phyloP scores from a whole-genome alignment of 2,113 vertebrate species.

The Cygnus buccinator region DNA sequence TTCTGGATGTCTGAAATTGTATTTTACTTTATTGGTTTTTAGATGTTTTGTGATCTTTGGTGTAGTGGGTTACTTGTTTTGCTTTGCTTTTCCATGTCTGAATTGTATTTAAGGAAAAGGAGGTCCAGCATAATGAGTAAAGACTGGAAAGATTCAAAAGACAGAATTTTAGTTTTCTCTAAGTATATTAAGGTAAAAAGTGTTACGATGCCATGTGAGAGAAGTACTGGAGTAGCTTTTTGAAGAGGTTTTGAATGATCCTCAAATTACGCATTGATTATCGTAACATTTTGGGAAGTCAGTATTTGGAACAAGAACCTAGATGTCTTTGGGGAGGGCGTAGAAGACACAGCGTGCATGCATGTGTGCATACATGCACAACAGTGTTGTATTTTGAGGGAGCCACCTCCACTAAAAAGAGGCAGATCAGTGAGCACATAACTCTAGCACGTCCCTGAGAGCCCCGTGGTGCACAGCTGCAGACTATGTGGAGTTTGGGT shows the following conservation, averaged over 20 bases:
- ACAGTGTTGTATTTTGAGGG: neutral
- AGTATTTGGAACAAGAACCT: neutral
- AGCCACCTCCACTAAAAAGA: neutral
- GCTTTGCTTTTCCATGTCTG: neutral
- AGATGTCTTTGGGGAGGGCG: neutral
- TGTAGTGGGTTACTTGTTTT: neutral
- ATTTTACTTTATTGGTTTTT: neutral
- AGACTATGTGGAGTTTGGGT: neutral
- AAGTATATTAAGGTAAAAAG: neutral
- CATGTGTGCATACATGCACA: neutral
- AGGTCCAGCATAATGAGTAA: neutral
- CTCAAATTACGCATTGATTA: neutral
- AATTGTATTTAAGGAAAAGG: neutral
- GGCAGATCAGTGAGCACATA: neutral
- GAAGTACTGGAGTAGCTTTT: neutral
- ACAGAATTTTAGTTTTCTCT: neutral
- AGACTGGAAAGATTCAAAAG: neutral
- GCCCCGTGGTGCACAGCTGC: neutral
- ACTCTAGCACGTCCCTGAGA: neutral
- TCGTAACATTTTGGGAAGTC: neutral
- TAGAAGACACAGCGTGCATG: neutral
- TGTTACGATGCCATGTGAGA: neutral
- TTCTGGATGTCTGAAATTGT: neutral
- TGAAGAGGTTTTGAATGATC: neutral
- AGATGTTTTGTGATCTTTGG: neutral